Percentiles rank a stretch among this genome's conserved stretches.
phyloP scores from a whole-genome alignment of 2,888 invertebrate species.

The Mythimna ferrago region DNA sequence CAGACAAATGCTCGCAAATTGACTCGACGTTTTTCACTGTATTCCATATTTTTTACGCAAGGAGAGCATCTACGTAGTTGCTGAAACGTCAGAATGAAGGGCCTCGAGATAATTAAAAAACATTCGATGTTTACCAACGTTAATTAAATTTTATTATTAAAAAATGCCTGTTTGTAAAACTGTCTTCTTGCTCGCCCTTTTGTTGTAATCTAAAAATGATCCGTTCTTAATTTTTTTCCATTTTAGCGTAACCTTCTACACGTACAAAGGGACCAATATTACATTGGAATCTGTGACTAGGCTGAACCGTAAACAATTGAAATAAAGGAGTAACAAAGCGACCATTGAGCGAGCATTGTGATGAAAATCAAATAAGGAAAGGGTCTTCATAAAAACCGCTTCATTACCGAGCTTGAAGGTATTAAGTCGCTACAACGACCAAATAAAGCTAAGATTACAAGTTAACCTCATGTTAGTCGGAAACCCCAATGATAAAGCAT shows the following conservation, averaged over 20 bases:
- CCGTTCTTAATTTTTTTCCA: conserved; percentile 7
- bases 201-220: conserved; percentile 28
- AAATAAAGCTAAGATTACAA: conserved; percentile 91
- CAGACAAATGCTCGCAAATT: conserved; percentile 90
- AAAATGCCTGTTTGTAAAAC: conserved; percentile 43
- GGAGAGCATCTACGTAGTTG: conserved; percentile 69
- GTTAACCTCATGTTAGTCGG: conserved; percentile 90
- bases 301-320: conserved; percentile 68
- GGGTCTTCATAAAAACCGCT: conserved; percentile 83
- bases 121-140: conserved; percentile 64
- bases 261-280: conserved; percentile 36
- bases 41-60: conserved; percentile 83
- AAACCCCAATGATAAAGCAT: conserved; percentile 90
- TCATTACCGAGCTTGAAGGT: conserved; percentile 85
- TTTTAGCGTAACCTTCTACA: conserved; percentile 24
- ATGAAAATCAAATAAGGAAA: conserved; percentile 79
- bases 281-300: conserved; percentile 49
- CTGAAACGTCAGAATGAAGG: conserved; percentile 67
- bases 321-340: conserved; percentile 65
- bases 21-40: conserved; percentile 88
- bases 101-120: conserved; percentile 62
- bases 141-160: conserved; percentile 59
- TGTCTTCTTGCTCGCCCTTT: conserved; percentile 40
- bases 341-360: conserved; percentile 57
- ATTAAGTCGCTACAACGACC: conserved; percentile 87